Evolutionary conservation across 2,888 invertebrate species (phyloP).

Genomic region (Branchinecta sandiegonensis): DNA sequence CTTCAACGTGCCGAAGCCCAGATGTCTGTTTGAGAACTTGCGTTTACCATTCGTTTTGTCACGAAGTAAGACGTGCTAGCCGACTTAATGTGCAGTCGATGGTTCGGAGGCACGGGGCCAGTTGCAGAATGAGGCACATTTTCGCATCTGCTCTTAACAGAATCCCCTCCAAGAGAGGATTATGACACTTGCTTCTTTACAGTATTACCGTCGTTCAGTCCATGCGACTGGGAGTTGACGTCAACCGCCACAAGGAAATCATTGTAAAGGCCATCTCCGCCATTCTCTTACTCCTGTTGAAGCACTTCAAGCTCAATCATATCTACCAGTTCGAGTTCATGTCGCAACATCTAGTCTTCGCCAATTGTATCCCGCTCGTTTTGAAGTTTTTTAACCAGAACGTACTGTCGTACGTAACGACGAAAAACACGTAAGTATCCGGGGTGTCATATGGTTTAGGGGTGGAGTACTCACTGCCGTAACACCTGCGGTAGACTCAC

Average conservation of each 20-base stretch:
- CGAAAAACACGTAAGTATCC: conserved; percentile 58
- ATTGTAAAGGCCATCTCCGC: conserved; percentile 81
- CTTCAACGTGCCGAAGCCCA: no score
- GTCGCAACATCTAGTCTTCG: conserved; percentile 96
- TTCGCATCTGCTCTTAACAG: conserved; percentile 19
- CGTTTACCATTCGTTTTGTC: no score
- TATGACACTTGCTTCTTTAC: conserved; percentile 27
- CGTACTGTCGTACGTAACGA: conserved; percentile 81
- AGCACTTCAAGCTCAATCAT: conserved; percentile 95
- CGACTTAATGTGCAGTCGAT: no score
- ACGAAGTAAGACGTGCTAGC: no score
- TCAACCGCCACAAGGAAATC: conserved; percentile 95
- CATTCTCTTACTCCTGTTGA: conserved; percentile 73
- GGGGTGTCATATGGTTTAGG: no score
- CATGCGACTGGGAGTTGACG: conserved; percentile 88
- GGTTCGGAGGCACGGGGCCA: no score
- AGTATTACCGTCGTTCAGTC: conserved; percentile 83
- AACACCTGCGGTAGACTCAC: no score
- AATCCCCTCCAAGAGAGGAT: conserved; percentile 20
- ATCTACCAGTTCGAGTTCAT: conserved; percentile 98
- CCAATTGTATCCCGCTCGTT: conserved; percentile 95
- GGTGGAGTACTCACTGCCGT: no score
- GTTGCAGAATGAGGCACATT: not conserved
- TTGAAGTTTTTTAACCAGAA: conserved; percentile 98
- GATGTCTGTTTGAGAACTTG: no score